A percentile compares a stretch with the other conserved stretches of the same genome.
Conservation (phyloP, 1,140 invertebrate species). For the Pachypsylla venusta region DNA sequence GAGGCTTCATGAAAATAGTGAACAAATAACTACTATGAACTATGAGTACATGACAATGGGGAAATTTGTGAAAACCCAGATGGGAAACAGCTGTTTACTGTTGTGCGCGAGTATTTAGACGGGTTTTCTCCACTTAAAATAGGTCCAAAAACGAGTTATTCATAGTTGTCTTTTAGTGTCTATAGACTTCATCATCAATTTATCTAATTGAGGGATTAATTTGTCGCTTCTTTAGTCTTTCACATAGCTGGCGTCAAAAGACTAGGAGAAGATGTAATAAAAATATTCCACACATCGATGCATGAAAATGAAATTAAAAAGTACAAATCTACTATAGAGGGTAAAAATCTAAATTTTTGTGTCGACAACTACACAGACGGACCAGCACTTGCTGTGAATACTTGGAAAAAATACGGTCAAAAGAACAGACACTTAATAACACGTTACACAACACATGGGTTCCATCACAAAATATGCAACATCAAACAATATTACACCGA, state of each 20-base stretch:
- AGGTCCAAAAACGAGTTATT: too few relatives aligned
- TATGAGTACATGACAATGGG: too few relatives aligned
- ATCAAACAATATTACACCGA: not conserved
- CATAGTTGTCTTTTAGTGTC: too few relatives aligned
- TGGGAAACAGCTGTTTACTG: too few relatives aligned
- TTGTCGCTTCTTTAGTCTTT: too few relatives aligned
- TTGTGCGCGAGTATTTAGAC: too few relatives aligned
- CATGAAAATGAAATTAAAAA: not conserved
- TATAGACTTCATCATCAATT: too few relatives aligned
- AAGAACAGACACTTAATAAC: not conserved
- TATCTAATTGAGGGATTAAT: too few relatives aligned
- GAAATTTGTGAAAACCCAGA: too few relatives aligned
- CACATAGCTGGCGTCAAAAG: not conserved
- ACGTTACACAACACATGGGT: not conserved
- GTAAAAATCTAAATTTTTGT: not conserved
- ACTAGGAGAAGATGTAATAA: not conserved
- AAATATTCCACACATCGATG: not conserved
- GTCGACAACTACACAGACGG: not conserved
- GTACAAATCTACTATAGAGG: not conserved
- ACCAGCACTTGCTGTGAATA: not conserved
- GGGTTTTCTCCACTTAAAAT: too few relatives aligned
- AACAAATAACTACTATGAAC: too few relatives aligned
- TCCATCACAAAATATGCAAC: not conserved
- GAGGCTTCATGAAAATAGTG: too few relatives aligned
- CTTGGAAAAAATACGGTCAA: conserved; percentile 2